Evolutionary conservation across 92 coral and sea anemone genomes (phyloP), one percentile per base, ranked within the genome.

Genomic region (Blastomussa wellsi): DNA sequence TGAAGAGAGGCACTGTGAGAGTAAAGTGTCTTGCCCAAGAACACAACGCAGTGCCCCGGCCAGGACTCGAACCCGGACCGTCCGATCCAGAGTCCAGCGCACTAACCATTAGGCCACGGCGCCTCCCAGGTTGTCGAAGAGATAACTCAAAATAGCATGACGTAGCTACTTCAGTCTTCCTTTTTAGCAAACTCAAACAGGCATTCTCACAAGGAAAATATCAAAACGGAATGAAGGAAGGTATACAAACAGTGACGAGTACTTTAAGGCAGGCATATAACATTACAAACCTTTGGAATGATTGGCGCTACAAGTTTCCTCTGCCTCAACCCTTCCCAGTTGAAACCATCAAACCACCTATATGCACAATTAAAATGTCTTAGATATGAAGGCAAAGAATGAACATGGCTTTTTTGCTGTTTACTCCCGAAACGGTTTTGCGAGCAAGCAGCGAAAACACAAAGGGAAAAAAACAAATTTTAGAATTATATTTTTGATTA

Each of bases 321-420:
- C 73, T 89, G 89, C 81, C 95, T 88, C 57, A 96, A 80, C 8
- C 99, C 99, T 82, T 96, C 99, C 99, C 99, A 96, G 92, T 96
- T 96, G 88, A 96, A 96, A 67, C 99, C 99, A 68, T 96, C 99
- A 81, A 96, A 96, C 99, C 99, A 96, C 86, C 99, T 95, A 51
- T 2, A 78, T 48, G 17, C 42, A 74, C 33, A 62, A 19, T 14
- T 19, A 53, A 42, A 52, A 64, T 47, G 74, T 44, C 28, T 49
- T 5, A 68, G 78, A 32, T 12, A n/a, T 68, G 66, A 15, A 35
- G 26, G 38, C 44, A 68, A 1, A 32, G 71, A 26, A 36, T n/a
- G 44, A 11, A 68, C 31, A 62, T 11, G 12, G 35, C 68, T 33
- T n/a, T 60, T 60, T 60, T 15, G 67, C 26, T 28, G 35, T 26